Evolutionary conservation across 1,140 invertebrate genomes (phyloP).

Genomic region (Contarinia nasturtii): DNA sequence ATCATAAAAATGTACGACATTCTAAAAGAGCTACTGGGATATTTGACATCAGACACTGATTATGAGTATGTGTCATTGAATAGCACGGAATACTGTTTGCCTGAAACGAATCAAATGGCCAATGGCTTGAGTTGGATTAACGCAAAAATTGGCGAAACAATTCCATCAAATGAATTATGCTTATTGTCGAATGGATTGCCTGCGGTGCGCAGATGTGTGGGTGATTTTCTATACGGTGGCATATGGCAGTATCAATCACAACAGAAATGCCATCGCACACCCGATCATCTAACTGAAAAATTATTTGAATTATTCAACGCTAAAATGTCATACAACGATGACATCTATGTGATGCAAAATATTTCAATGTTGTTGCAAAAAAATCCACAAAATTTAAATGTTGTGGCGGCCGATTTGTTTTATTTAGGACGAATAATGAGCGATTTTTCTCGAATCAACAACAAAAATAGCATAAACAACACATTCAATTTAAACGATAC

Average conservation of each 20-base stretch:
- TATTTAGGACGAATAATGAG: conserved; percentile 29
- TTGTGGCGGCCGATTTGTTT: conserved; percentile 30
- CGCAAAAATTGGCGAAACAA: conserved; percentile 6
- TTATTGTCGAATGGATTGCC: conserved; percentile 13
- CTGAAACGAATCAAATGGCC: conserved; percentile 4
- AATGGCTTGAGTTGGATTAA: conserved; percentile 11
- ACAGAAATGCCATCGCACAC: neutral
- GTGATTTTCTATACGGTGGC: conserved; percentile 16
- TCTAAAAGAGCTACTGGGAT: neutral
- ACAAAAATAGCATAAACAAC: conserved; percentile 5
- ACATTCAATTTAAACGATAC: conserved; percentile 1
- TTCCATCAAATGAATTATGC: conserved; percentile 11
- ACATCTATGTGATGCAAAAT: neutral
- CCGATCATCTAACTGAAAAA: neutral
- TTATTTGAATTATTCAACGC: neutral
- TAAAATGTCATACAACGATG: neutral
- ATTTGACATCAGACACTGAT: neutral
- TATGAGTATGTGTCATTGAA: conserved; percentile 4
- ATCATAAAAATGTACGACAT: neutral
- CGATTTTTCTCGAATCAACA: conserved; percentile 17
- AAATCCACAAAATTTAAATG: conserved; percentile 3
- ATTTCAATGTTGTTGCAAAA: neutral
- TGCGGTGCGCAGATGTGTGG: conserved; percentile 9
- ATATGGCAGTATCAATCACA: conserved; percentile 7
- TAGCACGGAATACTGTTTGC: conserved; percentile 17